Percentiles rank a stretch among this genome's conserved stretches.
phyloP scores from a whole-genome alignment of 2,113 vertebrate genomes.

The Pollachius pollachius region DNA sequence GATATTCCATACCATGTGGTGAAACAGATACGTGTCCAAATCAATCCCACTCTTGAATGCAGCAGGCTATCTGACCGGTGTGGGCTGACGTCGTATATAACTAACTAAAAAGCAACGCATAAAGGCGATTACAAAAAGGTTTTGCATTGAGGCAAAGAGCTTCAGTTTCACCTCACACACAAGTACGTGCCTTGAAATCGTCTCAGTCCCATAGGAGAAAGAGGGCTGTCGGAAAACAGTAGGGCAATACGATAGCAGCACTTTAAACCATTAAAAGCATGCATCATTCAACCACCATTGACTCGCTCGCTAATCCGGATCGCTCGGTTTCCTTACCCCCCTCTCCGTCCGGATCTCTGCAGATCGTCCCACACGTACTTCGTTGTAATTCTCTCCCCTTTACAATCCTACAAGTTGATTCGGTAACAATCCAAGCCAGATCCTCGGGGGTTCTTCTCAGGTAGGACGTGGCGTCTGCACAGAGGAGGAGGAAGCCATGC shows the following conservation, averaged over 20 bases:
- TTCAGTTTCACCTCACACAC: too few species aligned
- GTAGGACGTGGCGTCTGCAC: slow-evolving; percentile 44
- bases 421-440: not conserved
- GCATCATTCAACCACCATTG: slow-evolving; percentile 21
- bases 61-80: too few species aligned
- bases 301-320: slow-evolving; percentile 40
- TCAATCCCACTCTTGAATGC: too few species aligned
- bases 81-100: too few species aligned
- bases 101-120: too few species aligned
- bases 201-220: too few species aligned
- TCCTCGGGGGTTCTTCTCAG: slow-evolving; percentile 37
- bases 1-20: too few species aligned
- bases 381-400: slow-evolving; percentile 11
- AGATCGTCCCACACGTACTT: slow-evolving; percentile 18
- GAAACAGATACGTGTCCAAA: too few species aligned
- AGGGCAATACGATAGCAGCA: too few species aligned
- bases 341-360: slow-evolving; percentile 37
- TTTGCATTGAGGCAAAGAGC: too few species aligned
- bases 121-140: too few species aligned
- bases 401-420: not conserved
- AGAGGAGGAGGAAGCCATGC: slow-evolving; percentile 41
- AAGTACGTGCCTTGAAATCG: too few species aligned
- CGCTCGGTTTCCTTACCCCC: slow-evolving; percentile 54
- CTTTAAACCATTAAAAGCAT: not conserved
- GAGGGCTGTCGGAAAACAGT: not conserved